phyloP scores from a whole-genome alignment of 2,888 invertebrate species.

The Hydrotaea diabolus region DNA sequence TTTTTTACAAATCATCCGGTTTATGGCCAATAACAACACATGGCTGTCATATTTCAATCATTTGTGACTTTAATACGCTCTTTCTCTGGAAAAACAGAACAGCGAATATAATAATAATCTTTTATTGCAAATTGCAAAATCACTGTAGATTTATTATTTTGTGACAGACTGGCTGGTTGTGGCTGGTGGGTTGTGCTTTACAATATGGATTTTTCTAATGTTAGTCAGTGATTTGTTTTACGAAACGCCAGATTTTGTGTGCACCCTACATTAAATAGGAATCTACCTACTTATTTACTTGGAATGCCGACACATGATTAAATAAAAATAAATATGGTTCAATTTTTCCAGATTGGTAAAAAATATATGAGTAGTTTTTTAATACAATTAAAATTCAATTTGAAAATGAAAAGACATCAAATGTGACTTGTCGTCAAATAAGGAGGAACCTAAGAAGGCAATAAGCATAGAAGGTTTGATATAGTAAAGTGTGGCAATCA shows the following conservation, averaged over 20 bases:
- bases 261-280: neutral
- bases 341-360: no score
- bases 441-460: no score
- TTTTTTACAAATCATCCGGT: slow-evolving; percentile 10
- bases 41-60: slow-evolving; percentile 44
- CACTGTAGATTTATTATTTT: slow-evolving; percentile 32
- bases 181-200: neutral
- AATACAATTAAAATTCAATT: no score
- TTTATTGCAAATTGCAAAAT: slow-evolving; percentile 36
- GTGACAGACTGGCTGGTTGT: neutral
- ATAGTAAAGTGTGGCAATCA: no score
- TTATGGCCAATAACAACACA: slow-evolving; percentile 8
- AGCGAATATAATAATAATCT: slow-evolving; percentile 35
- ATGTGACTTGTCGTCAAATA: no score
- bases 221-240: slow-evolving; percentile 36
- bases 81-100: neutral
- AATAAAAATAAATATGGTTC: no score
- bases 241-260: neutral
- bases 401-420: no score
- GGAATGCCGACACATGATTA: no score
- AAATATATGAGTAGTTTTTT: no score
- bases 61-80: slow-evolving; percentile 46
- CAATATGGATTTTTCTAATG: slow-evolving; percentile 33
- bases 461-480: no score
- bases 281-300: no score